A percentile compares a stretch with the other conserved stretches of the same genome.
phyloP scores from a whole-genome alignment of 2,888 invertebrate genomes.

The Ommatoiulus sabulosus region DNA sequence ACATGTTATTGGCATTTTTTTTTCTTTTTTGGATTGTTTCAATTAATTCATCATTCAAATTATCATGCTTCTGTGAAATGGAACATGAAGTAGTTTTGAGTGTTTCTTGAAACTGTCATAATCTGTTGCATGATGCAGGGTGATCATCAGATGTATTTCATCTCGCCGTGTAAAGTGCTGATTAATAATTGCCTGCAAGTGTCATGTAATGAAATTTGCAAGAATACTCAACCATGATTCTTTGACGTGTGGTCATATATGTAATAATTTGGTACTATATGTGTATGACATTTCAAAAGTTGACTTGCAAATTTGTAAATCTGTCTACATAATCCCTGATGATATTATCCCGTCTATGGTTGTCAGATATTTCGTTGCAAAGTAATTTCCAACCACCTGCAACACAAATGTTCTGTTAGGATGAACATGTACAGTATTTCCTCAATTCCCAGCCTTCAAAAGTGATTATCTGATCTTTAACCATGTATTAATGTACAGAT shows the following conservation, averaged over 20 bases:
- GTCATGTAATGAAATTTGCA: background rate
- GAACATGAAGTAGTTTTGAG: background rate
- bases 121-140: constrained; percentile 17
- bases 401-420: background rate
- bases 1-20: background rate
- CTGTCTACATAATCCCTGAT: background rate
- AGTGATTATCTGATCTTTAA: background rate
- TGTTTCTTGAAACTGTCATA: background rate
- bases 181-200: background rate
- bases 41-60: background rate
- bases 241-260: background rate
- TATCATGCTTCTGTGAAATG: background rate
- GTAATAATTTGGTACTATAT: constrained; percentile 12
- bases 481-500: too few relatives aligned
- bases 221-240: constrained; percentile 7
- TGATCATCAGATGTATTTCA: background rate
- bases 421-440: background rate
- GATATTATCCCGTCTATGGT: background rate
- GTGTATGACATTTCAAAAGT: background rate
- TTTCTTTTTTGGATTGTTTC: background rate
- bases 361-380: background rate
- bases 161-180: background rate
- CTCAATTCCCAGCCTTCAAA: background rate
- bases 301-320: background rate
- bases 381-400: background rate